Percentiles rank a stretch among this genome's conserved stretches.
phyloP scores from a whole-genome alignment of 2,888 invertebrate genomes.

The Escarpia spicata region DNA sequence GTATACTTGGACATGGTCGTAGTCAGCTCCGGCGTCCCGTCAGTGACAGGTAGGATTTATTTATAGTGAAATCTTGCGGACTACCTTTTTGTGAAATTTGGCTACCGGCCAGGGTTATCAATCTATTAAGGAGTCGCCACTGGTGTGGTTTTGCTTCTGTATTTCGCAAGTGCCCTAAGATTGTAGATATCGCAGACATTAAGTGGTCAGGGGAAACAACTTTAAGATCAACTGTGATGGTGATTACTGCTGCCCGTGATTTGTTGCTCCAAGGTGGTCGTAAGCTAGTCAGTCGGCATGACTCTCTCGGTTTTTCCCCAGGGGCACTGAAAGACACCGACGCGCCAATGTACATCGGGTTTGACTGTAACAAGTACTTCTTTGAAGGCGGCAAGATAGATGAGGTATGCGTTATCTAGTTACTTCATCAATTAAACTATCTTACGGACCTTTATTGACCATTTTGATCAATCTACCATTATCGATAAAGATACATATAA shows the following conservation, averaged over 20 bases:
- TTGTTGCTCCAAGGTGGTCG: not conserved
- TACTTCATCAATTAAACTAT: no score
- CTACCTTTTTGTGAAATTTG: not conserved
- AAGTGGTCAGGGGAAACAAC: no score
- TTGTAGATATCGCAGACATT: no score
- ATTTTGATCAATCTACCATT: no score
- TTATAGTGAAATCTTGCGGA: not conserved
- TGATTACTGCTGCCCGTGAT: not conserved
- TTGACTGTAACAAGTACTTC: not conserved
- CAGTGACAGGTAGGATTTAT: not conserved
- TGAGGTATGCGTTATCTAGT: not conserved
- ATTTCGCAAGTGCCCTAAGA: no score
- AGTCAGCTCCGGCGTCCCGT: not conserved
- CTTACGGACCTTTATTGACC: no score
- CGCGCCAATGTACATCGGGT: not conserved
- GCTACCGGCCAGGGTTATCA: not conserved
- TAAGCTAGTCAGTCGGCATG: no score
- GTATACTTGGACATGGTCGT: not conserved
- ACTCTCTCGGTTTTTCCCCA: not conserved
- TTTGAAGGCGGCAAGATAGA: not conserved
- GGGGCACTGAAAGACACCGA: not conserved
- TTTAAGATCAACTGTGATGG: no score
- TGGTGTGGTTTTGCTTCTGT: no score
- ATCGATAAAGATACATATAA: no score
- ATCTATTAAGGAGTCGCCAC: no score